Evolutionary conservation across 2,888 invertebrate species (phyloP).

Genomic region (Diaprepes abbreviatus): DNA sequence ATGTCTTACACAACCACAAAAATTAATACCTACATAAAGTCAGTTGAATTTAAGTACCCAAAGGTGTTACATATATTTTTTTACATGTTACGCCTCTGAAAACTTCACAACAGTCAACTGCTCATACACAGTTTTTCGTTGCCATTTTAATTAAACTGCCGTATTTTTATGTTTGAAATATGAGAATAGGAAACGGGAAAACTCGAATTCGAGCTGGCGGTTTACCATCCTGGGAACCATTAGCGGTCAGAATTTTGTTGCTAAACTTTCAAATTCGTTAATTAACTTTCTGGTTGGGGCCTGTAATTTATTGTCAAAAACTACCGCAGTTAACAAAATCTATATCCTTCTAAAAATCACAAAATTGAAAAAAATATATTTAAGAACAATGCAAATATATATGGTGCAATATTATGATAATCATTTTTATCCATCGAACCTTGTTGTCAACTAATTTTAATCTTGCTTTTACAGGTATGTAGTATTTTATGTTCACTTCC

Average conservation of each 20-base stretch:
- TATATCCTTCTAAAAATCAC: background rate
- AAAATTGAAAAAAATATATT: background rate
- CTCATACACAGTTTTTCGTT: constrained; percentile 41
- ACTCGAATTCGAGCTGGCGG: constrained; percentile 42
- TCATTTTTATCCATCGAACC: too few relatives aligned
- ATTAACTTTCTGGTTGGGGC: constrained; percentile 40
- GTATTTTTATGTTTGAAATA: constrained; percentile 47
- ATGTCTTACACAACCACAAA: too few relatives aligned
- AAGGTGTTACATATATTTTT: too few relatives aligned
- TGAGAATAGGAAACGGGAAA: constrained; percentile 44
- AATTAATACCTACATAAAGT: too few relatives aligned
- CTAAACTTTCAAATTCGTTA: constrained; percentile 43
- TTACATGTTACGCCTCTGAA: constrained; percentile 21
- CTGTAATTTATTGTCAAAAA: constrained; percentile 38
- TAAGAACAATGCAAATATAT: too few relatives aligned
- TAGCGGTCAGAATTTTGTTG: constrained; percentile 44
- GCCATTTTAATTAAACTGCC: constrained; percentile 47
- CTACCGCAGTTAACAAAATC: constrained; percentile 1
- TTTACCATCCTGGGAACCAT: constrained; percentile 45
- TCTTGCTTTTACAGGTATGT: too few relatives aligned
- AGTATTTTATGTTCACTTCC: too few relatives aligned
- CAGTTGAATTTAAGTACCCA: too few relatives aligned
- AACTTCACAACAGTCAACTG: constrained; percentile 26
- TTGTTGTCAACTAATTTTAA: too few relatives aligned
- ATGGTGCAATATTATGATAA: too few relatives aligned